These are phyloP conservation scores for Chiroxiphia lanceolata DNA, from an alignment of 2,797 vertebrate genomes.

Conservation along the genomic window DNA sequence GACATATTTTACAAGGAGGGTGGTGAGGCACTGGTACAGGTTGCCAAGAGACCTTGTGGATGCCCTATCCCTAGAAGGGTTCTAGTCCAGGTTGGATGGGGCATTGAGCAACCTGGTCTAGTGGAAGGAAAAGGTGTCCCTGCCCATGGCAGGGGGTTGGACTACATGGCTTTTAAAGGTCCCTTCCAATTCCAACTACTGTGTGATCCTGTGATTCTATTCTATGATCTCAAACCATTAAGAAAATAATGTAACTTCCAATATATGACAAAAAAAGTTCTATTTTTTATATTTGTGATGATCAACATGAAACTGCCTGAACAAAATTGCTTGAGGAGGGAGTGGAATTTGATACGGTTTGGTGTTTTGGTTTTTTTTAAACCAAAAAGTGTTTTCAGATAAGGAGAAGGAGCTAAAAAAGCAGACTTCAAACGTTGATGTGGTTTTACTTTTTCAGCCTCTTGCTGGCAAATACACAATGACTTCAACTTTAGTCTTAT, in stretches of 20 bases:
- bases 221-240: neutral
- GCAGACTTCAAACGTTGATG: neutral
- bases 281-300: neutral
- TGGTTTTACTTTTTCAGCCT: neutral
- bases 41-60: neutral
- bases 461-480: rapidly evolving
- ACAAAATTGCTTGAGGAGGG: neutral
- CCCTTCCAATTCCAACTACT: neutral
- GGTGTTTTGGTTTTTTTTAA: neutral
- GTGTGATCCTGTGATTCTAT: neutral
- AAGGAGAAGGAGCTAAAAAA: neutral
- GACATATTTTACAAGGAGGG: neutral
- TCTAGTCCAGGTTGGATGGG: neutral
- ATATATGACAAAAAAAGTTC: neutral
- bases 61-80: neutral
- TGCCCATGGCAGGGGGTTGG: too few relatives aligned
- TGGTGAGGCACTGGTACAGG: neutral
- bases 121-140: neutral
- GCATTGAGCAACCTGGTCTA: neutral
- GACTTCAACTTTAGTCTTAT: neutral
- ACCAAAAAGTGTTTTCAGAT: neutral
- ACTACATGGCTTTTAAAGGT: neutral
- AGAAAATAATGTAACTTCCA: neutral
- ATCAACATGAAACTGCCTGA: neutral
- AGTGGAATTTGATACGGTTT: neutral